A percentile compares a stretch with the other conserved stretches of the same genome.
These are phyloP conservation scores for Galemys pyrenaicus DNA, from an alignment of 2,113 vertebrate species.

Conservation along the genomic window DNA sequence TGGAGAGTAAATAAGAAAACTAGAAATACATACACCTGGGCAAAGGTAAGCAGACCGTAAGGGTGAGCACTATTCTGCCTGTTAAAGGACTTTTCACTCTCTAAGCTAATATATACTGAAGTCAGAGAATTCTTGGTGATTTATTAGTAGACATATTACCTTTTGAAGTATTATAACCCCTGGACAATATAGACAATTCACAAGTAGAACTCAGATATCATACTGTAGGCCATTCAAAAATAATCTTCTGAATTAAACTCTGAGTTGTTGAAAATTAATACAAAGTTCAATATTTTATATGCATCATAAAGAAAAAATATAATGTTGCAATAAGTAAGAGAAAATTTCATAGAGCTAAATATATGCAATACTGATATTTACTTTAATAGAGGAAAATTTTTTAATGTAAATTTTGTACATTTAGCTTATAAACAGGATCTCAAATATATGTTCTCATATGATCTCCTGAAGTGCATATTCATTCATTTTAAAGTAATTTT, in stretches of 20 bases:
- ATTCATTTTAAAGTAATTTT: slow-evolving; percentile 7
- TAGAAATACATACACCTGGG: not conserved
- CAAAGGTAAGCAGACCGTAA: not conserved
- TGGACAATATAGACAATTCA: not conserved
- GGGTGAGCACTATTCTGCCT: not conserved
- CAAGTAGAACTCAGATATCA: slow-evolving; percentile 21
- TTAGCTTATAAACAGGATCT: not conserved
- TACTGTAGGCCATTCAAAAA: not conserved
- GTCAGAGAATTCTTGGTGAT: slow-evolving; percentile 1
- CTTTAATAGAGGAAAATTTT: not conserved
- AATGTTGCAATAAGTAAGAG: not conserved
- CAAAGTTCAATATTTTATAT: not conserved
- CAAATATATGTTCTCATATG: not conserved
- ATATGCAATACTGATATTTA: not conserved
- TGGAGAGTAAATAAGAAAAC: slow-evolving; percentile 3
- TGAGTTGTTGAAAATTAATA: slow-evolving; percentile 12
- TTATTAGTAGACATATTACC: not conserved
- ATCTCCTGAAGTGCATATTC: not conserved
- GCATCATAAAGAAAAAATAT: not conserved
- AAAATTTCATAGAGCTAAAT: not conserved
- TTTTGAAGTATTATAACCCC: slow-evolving; percentile 11
- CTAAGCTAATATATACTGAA: not conserved
- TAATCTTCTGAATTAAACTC: slow-evolving; percentile 10
- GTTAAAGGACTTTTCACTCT: not conserved
- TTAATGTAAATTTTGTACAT: not conserved